Evolutionary conservation across 2,113 vertebrate species (phyloP).

Genomic region (Oxyura jamaicensis): DNA sequence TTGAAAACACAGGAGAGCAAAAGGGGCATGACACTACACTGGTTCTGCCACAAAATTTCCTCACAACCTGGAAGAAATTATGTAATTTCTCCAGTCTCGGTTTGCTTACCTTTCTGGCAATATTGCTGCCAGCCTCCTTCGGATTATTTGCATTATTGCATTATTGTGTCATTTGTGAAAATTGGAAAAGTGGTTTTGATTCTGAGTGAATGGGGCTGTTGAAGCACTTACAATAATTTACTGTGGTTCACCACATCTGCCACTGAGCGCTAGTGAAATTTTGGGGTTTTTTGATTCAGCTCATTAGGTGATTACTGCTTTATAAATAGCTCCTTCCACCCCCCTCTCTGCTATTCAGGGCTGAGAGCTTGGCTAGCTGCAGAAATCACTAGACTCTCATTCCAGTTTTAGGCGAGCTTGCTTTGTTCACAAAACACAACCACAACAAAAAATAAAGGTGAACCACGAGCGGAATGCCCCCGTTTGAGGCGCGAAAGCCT

Average conservation of each 20-base stretch:
- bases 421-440: not conserved
- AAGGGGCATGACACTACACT: not conserved
- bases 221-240: not conserved
- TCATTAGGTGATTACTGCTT: not conserved
- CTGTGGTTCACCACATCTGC: not conserved
- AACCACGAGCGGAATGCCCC: not conserved
- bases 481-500: not conserved
- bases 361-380: not conserved
- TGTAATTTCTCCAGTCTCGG: not conserved
- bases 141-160: not conserved
- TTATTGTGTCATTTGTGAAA: not conserved
- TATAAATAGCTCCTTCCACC: not conserved
- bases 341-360: not conserved
- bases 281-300: not conserved
- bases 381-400: not conserved
- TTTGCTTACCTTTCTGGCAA: not conserved
- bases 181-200: not conserved
- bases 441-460: not conserved
- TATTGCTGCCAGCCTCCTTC: not conserved
- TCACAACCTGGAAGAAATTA: not conserved
- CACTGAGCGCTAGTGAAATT: not conserved
- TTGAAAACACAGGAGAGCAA: not conserved
- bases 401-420: not conserved
- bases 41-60: conserved; percentile 1
- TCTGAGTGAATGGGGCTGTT: not conserved